Evolutionary conservation across 2,797 vertebrate genomes (phyloP), one percentile per base, ranked within the genome.

Genomic region (Pipistrellus nathusii): DNA sequence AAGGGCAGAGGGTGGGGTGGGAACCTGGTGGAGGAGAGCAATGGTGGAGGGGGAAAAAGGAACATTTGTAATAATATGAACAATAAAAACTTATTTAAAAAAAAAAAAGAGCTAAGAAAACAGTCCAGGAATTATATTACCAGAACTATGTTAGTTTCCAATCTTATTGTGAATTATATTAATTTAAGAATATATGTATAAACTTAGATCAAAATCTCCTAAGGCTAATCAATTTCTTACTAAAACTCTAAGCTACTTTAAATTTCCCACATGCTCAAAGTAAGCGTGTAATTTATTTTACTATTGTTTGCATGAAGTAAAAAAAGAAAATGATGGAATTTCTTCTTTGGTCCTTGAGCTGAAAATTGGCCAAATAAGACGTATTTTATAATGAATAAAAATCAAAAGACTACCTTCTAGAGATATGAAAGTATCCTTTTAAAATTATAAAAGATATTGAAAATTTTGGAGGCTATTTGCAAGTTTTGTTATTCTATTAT

Each of bases 401-500:
- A 82, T 66, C 10, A n/a, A 68, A 85, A 30, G 4, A 62, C n/a
- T 59, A 21, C 0, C 5, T 66, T 87, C 80, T 51, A 72, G 82
- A 32, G 6, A 21, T 80, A 77, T 3, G 4, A 30, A 23, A 68
- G 2, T 27, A 64, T 72, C 17, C 25, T 35, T 18, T 71, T 83
- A 68, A 76, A 83, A 76, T 1, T 80, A 25, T 48, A 46, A 62
- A 68, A 4, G 4, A 82, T 72, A 57, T 18, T 81, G 48, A 51
- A 35, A 68, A 46, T 14, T 66, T 94, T 90, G 68, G 23, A 41
- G 38, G 27, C 41, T 95, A 35, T 21, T 6, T 88, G 6, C 23
- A 46, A 51, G 66, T 44, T 87, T 95, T 81, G 53, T 83, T 97
- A 86, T 95, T 96, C 51, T 57, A 13, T 88, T 64, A 44, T 82